Percentiles rank a stretch among this genome's conserved stretches.
Conservation (phyloP, 2,888 invertebrate genomes). For the Yponomeuta sedellus region DNA sequence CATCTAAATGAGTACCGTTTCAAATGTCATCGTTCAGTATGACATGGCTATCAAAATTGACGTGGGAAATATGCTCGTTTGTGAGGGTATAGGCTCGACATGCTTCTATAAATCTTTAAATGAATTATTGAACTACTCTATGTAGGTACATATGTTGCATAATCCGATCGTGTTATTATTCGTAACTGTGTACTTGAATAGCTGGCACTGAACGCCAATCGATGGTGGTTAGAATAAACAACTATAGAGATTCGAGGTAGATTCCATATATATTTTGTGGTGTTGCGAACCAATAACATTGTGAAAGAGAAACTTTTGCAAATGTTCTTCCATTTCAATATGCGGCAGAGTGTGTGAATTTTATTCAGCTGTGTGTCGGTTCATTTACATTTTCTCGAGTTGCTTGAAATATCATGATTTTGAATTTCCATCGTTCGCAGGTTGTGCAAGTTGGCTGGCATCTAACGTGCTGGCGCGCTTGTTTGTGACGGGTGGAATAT, state of each 20-base stretch:
- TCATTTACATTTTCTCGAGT: background rate
- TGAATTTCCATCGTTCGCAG: background rate
- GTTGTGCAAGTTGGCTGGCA: background rate
- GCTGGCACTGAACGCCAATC: constrained; percentile 17
- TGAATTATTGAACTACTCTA: constrained; percentile 58
- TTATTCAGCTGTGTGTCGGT: background rate
- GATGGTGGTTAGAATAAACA: constrained; percentile 11
- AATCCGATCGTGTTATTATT: constrained; percentile 54
- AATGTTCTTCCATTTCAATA: constrained; percentile 14
- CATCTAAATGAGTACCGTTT: constrained; percentile 2
- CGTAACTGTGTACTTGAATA: constrained; percentile 25
- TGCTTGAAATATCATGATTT: background rate
- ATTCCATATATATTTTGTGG: constrained; percentile 6
- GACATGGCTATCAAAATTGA: constrained; percentile 70
- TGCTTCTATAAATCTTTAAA: constrained; percentile 65
- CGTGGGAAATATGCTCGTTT: constrained; percentile 74
- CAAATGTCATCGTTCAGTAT: constrained; percentile 67
- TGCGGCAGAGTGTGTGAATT: background rate
- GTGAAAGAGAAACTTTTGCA: background rate
- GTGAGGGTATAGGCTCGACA: constrained; percentile 26
- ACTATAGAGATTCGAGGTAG: constrained; percentile 4
- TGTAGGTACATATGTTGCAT: constrained; percentile 49
- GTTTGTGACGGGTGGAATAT: background rate
- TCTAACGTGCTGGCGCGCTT: background rate
- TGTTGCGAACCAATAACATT: constrained; percentile 4